Evolutionary conservation across 2,888 invertebrate genomes (phyloP).

Genomic region (Agrotis ipsilon): DNA sequence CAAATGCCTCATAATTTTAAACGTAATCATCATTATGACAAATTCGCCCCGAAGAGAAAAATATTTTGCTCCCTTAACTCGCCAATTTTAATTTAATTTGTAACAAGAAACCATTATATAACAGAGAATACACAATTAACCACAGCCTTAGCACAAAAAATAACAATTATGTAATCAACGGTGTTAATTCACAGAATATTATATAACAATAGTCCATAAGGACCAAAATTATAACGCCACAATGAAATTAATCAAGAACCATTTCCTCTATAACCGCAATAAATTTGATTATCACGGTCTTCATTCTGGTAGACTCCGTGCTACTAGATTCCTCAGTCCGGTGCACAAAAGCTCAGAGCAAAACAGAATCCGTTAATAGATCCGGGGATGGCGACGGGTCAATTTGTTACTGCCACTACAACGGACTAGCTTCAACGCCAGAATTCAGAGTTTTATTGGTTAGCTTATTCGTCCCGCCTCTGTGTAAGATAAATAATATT

Average conservation of each 20-base stretch:
- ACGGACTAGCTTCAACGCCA: constrained; percentile 49
- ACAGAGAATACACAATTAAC: too few relatives aligned
- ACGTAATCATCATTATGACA: not conserved
- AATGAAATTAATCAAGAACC: not conserved
- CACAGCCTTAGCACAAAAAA: too few relatives aligned
- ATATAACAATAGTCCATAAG: not conserved
- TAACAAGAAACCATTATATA: too few relatives aligned
- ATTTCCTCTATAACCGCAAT: not conserved
- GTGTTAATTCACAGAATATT: too few relatives aligned
- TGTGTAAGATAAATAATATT: constrained; percentile 44
- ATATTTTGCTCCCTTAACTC: not conserved
- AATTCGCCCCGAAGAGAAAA: not conserved
- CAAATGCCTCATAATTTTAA: not conserved
- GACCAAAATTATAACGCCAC: not conserved
- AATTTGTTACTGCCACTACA: constrained; percentile 62
- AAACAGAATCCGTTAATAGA: constrained; percentile 56
- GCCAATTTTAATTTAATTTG: too few relatives aligned
- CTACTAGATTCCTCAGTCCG: constrained; percentile 8
- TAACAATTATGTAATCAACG: too few relatives aligned
- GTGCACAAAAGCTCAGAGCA: constrained; percentile 34
- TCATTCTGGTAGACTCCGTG: constrained; percentile 8
- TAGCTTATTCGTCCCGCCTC: constrained; percentile 30
- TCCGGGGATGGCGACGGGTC: constrained; percentile 46
- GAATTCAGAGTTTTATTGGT: constrained; percentile 51
- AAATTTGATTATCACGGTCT: constrained; percentile 11